Percentiles rank a stretch among this genome's conserved stretches.
Conservation (phyloP, 2,888 invertebrate genomes). For the Xylota sylvarum region DNA sequence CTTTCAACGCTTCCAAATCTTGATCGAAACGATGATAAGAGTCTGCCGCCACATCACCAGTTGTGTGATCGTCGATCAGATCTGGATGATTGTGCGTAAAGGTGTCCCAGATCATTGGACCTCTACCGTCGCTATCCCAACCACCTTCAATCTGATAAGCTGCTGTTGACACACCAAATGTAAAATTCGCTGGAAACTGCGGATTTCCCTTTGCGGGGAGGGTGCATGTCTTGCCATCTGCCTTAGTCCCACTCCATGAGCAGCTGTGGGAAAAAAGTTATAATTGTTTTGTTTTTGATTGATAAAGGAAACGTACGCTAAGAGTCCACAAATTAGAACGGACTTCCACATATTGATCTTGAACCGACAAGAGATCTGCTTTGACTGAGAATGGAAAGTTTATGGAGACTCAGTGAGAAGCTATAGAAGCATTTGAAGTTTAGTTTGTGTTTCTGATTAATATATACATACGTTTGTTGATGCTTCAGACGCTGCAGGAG, state of each 20-base stretch:
- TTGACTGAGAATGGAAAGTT: conserved; percentile 24
- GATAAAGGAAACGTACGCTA: conserved; percentile 32
- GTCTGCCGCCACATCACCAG: conserved; percentile 87
- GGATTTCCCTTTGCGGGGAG: conserved; percentile 70
- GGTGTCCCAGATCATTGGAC: conserved; percentile 86
- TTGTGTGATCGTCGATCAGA: conserved; percentile 84
- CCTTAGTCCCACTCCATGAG: conserved; percentile 4
- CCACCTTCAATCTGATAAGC: conserved; percentile 81
- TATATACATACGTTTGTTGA: too few relatives aligned
- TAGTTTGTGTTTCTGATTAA: too few relatives aligned
- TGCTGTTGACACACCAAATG: conserved; percentile 80
- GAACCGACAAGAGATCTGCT: conserved; percentile 7
- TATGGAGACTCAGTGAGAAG: background rate
- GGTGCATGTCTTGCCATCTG: conserved; percentile 35
- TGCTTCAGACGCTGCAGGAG: too few relatives aligned
- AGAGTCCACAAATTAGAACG: conserved; percentile 17
- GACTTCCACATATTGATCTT: conserved; percentile 47
- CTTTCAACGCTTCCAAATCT: conserved; percentile 86
- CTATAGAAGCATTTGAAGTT: too few relatives aligned
- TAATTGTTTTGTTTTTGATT: conserved; percentile 3
- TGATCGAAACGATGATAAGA: conserved; percentile 87
- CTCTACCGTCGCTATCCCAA: conserved; percentile 84
- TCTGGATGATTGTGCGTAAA: conserved; percentile 82
- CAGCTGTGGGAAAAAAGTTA: conserved; percentile 15
- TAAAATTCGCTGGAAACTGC: conserved; percentile 79